phyloP scores from a whole-genome alignment of 2,113 vertebrate genomes.

The Cebidichthys violaceus region DNA sequence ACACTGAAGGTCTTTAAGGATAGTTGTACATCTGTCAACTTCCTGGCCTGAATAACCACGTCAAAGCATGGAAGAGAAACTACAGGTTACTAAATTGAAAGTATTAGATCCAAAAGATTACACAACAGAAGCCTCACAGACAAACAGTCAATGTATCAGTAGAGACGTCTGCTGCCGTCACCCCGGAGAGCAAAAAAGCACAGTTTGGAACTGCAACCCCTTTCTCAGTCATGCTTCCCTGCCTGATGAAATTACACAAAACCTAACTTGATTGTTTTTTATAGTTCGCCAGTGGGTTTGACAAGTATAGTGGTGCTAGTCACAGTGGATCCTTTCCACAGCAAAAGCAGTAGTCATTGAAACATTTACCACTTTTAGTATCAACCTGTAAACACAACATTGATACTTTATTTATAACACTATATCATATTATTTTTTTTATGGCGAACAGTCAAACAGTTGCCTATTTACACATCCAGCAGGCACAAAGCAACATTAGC shows the following conservation, averaged over 20 bases:
- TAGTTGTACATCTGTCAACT: background rate
- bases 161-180: conserved; percentile 21
- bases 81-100: conserved; percentile 13
- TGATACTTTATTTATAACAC: background rate
- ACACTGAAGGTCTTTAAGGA: background rate
- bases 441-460: no score
- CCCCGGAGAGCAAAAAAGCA: conserved; percentile 6
- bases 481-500: background rate
- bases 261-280: background rate
- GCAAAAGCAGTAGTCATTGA: background rate
- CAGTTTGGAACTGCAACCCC: background rate
- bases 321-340: background rate
- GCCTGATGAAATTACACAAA: conserved; percentile 19
- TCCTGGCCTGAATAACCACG: background rate
- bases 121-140: conserved; percentile 28
- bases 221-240: background rate
- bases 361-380: background rate
- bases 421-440: background rate
- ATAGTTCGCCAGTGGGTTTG: background rate
- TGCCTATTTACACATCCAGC: background rate
- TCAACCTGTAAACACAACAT: background rate
- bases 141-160: conserved; percentile 18
- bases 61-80: conserved; percentile 11
- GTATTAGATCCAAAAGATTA: conserved; percentile 25
- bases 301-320: background rate